Evolutionary conservation across 2,888 invertebrate genomes (phyloP).

Genomic region (Amorpha juglandis): DNA sequence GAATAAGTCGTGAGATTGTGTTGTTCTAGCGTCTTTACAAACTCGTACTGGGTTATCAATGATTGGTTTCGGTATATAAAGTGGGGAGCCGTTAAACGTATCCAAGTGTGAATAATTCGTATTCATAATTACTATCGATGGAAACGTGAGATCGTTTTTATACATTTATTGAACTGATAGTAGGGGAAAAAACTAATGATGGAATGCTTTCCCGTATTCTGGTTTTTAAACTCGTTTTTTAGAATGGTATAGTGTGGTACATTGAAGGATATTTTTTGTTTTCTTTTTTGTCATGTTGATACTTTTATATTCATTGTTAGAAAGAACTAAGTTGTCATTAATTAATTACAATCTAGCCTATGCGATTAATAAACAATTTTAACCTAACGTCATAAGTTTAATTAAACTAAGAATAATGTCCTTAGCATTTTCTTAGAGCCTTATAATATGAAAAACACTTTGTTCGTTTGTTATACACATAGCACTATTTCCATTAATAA

Average conservation of each 20-base stretch:
- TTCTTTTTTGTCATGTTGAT: too few species aligned
- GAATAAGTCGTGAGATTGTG: background rate
- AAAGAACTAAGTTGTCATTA: too few species aligned
- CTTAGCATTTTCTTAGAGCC: too few species aligned
- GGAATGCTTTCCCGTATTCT: background rate
- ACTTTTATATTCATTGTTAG: too few species aligned
- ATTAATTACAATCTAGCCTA: too few species aligned
- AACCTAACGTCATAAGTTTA: too few species aligned
- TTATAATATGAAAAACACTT: too few species aligned
- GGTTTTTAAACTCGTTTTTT: background rate
- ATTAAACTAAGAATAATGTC: too few species aligned
- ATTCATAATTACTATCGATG: conserved; percentile 17
- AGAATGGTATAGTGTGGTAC: background rate
- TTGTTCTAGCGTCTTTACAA: conserved; percentile 7
- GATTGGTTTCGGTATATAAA: conserved; percentile 37
- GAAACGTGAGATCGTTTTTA: conserved; percentile 19
- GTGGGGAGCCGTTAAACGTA: conserved; percentile 9
- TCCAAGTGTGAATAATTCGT: conserved; percentile 9
- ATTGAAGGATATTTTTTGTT: background rate
- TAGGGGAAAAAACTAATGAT: background rate
- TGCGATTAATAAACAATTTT: too few species aligned
- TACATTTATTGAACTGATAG: background rate
- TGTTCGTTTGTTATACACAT: too few species aligned
- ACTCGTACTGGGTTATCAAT: conserved; percentile 31
- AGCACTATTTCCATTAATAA: too few species aligned